phyloP scores from a whole-genome alignment of 2,888 invertebrate genomes.

The Macrosoma leucophasiata region DNA sequence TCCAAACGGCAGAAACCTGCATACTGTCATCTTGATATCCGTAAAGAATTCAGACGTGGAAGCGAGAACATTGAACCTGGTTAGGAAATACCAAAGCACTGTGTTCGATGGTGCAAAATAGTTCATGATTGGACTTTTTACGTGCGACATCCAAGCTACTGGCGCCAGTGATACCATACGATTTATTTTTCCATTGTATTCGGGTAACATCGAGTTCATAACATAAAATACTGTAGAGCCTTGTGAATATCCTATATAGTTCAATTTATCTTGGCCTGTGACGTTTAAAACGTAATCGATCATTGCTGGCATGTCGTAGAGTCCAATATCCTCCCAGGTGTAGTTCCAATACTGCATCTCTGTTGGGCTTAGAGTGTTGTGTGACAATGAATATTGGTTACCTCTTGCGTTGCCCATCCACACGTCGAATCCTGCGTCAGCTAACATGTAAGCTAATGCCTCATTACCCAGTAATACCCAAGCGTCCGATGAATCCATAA shows the following conservation, averaged over 20 bases:
- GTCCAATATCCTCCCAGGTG: constrained; percentile 85
- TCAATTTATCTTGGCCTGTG: constrained; percentile 69
- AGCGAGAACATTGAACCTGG: constrained; percentile 33
- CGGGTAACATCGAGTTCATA: constrained; percentile 67
- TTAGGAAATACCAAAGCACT: constrained; percentile 32
- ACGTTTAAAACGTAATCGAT: constrained; percentile 75
- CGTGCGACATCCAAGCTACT: constrained; percentile 67
- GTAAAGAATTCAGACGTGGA: constrained; percentile 39
- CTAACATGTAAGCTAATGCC: constrained; percentile 77
- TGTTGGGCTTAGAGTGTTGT: constrained; percentile 42
- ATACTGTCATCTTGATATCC: constrained; percentile 36
- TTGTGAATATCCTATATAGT: constrained; percentile 83
- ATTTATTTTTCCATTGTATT: constrained; percentile 73
- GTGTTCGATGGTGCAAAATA: constrained; percentile 39
- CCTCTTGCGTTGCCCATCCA: constrained; percentile 92
- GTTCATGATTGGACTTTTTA: constrained; percentile 49
- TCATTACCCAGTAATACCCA: constrained; percentile 81
- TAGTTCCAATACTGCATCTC: constrained; percentile 50
- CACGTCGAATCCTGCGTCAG: constrained; percentile 81
- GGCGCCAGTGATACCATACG: constrained; percentile 76
- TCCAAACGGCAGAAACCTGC: constrained; percentile 31
- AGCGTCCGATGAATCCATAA: constrained; percentile 82
- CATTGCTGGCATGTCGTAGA: constrained; percentile 82
- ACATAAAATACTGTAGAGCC: constrained; percentile 78
- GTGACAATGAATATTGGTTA: constrained; percentile 79